phyloP scores from a whole-genome alignment of 2,888 invertebrate genomes.

The Eupithecia tripunctaria region DNA sequence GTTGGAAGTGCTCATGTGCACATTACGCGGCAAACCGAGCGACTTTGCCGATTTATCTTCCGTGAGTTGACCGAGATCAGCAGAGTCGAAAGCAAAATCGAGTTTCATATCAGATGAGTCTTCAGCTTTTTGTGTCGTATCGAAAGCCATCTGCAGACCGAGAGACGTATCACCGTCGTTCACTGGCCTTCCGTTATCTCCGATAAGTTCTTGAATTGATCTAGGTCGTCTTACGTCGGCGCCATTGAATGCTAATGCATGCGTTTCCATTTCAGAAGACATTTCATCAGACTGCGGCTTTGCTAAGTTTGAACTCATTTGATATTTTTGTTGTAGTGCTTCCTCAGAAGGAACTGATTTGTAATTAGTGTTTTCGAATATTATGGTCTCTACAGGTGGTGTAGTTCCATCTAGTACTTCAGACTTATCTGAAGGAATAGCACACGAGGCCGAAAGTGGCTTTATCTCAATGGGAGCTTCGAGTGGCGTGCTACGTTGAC shows the following conservation, averaged over 20 bases:
- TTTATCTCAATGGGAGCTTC: conserved; percentile 68
- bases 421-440: conserved; percentile 75
- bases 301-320: conserved; percentile 67
- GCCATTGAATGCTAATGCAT: conserved; percentile 71
- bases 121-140: conserved; percentile 85
- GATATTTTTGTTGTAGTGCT: conserved; percentile 87
- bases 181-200: conserved; percentile 67
- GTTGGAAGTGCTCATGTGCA: conserved; percentile 86
- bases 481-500: conserved; percentile 77
- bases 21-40: conserved; percentile 84
- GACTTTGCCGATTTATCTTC: conserved; percentile 87
- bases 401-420: conserved; percentile 89
- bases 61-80: conserved; percentile 90
- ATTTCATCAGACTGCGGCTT: conserved; percentile 82
- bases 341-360: conserved; percentile 89
- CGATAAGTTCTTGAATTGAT: conserved; percentile 78
- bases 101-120: conserved; percentile 95
- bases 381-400: conserved; percentile 93
- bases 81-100: conserved; percentile 95
- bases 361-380: conserved; percentile 96
- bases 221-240: conserved; percentile 75
- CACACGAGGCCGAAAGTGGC: conserved; percentile 56
- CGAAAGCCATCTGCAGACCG: conserved; percentile 88
- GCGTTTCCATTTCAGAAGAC: conserved; percentile 78
- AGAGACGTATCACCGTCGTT: conserved; percentile 75